phyloP scores from a whole-genome alignment of 2,888 invertebrate genomes.

The Ectemnius continuus region DNA sequence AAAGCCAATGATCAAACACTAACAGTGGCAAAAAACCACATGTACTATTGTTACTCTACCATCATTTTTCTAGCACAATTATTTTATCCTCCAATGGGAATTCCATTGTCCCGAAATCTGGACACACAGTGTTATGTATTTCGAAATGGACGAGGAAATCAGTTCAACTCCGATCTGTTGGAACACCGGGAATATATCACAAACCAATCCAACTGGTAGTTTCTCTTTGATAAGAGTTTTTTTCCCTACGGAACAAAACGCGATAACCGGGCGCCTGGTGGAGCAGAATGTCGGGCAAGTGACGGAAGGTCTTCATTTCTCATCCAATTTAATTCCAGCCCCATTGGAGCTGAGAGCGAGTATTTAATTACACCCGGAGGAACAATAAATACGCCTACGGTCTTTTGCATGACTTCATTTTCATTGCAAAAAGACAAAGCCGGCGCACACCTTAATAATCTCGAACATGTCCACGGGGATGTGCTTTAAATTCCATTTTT shows the following conservation, averaged over 20 bases:
- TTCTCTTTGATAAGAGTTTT: slow-evolving; percentile 53
- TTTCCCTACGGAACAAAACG: slow-evolving; percentile 36
- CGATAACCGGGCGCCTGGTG: slow-evolving; percentile 56
- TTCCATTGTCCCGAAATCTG: too few species aligned
- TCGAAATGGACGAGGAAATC: too few species aligned
- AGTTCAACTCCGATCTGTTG: too few species aligned
- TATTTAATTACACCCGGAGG: slow-evolving; percentile 23
- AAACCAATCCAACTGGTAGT: slow-evolving; percentile 34
- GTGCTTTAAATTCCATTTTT: too few species aligned
- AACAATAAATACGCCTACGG: slow-evolving; percentile 10
- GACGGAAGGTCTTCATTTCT: slow-evolving; percentile 15
- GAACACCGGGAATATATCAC: neutral
- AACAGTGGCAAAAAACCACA: too few species aligned
- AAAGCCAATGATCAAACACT: too few species aligned
- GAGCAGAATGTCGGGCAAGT: slow-evolving; percentile 20
- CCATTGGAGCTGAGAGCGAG: neutral
- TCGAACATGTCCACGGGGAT: too few species aligned
- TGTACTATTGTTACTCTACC: too few species aligned
- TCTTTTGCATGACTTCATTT: slow-evolving; percentile 4
- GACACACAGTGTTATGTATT: too few species aligned
- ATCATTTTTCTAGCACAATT: too few species aligned
- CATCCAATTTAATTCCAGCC: slow-evolving; percentile 24
- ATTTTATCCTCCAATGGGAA: too few species aligned
- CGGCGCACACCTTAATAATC: neutral
- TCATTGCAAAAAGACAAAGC: neutral